Conservation (phyloP, 2,113 vertebrate genomes). For the Oxyura jamaicensis region DNA sequence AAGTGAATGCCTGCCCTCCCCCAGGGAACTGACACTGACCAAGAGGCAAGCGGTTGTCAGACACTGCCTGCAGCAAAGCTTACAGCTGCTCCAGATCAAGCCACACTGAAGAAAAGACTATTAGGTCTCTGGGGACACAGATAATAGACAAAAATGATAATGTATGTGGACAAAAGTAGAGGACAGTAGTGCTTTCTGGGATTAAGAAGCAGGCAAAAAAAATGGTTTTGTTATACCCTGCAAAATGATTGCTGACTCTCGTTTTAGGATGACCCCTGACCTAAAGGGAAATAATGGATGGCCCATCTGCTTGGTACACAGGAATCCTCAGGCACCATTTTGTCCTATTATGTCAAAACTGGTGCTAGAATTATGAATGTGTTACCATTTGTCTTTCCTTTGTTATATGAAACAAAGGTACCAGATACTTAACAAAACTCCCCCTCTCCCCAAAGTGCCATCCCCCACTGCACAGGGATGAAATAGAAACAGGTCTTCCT, state of each 20-base stretch:
- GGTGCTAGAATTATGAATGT: slow-evolving; percentile 50
- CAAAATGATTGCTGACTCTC: slow-evolving; percentile 56
- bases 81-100: slow-evolving; percentile 67
- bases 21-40: slow-evolving; percentile 49
- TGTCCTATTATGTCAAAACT: slow-evolving; percentile 53
- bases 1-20: slow-evolving; percentile 42
- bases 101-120: slow-evolving; percentile 40
- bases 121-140: slow-evolving; percentile 46
- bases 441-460: accelerated
- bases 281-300: slow-evolving; percentile 39
- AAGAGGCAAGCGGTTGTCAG: slow-evolving; percentile 68
- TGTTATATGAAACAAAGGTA: slow-evolving; percentile 39
- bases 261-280: slow-evolving; percentile 40
- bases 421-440: neutral
- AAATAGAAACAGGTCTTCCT: neutral
- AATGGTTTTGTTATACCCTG: slow-evolving; percentile 32
- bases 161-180: slow-evolving; percentile 60
- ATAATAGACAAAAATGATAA: slow-evolving; percentile 71
- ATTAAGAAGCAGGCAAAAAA: slow-evolving; percentile 45
- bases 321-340: slow-evolving; percentile 58
- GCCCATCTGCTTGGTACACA: slow-evolving; percentile 49
- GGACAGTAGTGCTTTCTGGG: slow-evolving; percentile 61
- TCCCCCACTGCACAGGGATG: neutral
- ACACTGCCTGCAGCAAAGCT: slow-evolving; percentile 65
- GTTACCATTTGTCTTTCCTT: slow-evolving; percentile 28